Percentiles rank a stretch among this genome's conserved stretches.
Conservation (phyloP, 2,888 invertebrate genomes). For the Melanargia galathea region DNA sequence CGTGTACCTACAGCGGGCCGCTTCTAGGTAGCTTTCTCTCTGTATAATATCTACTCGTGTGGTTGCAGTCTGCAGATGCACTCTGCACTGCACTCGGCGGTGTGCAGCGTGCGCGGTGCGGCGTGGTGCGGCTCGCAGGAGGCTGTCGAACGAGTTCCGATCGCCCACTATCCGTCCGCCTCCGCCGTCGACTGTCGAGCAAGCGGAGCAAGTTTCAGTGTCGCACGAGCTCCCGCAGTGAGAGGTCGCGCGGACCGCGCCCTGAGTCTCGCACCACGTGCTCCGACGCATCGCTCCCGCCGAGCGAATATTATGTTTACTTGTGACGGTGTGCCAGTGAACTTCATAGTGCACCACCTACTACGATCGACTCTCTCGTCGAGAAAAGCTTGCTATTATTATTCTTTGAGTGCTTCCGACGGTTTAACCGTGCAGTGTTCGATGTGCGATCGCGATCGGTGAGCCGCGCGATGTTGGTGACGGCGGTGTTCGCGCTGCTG, state of each 20-base stretch:
- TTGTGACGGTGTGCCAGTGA: constrained; percentile 20
- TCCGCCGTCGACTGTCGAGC: background rate
- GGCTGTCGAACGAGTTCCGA: background rate
- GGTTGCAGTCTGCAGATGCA: no score
- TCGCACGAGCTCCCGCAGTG: constrained; percentile 46
- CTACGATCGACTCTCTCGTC: constrained; percentile 6
- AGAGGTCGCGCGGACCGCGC: constrained; percentile 48
- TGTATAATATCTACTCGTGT: no score
- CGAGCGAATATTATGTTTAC: constrained; percentile 43
- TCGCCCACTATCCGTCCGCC: background rate
- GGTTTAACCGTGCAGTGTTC: constrained; percentile 37
- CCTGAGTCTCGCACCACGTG: constrained; percentile 55
- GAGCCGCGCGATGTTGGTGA: constrained; percentile 46
- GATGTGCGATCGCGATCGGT: constrained; percentile 46
- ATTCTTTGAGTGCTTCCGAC: no score
- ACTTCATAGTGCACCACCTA: background rate
- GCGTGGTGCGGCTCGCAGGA: no score
- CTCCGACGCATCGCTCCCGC: constrained; percentile 31
- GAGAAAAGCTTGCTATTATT: constrained; percentile 20
- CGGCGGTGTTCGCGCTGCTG: constrained; percentile 41
- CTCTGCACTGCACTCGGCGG: no score
- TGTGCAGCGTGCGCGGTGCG: no score
- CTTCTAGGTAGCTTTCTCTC: no score
- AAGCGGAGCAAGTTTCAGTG: constrained; percentile 38
- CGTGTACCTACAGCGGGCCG: no score